Evolutionary conservation across 2,797 vertebrate genomes (phyloP).

Genomic region (Mormyrus hasselquistii): DNA sequence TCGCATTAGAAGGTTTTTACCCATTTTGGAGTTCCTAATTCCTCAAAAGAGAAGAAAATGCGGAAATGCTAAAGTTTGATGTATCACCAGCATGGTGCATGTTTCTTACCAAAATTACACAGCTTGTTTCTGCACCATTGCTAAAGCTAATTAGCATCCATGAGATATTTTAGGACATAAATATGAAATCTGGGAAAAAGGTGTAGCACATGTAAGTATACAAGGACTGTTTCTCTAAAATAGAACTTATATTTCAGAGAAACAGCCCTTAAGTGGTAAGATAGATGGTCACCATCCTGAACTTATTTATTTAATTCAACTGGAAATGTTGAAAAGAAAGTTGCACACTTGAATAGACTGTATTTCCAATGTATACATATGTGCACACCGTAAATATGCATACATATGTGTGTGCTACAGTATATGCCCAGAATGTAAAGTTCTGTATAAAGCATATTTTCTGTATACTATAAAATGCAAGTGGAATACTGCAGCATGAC

Average conservation of each 20-base stretch:
- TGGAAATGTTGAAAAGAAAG: not conserved
- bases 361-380: not conserved
- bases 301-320: not conserved
- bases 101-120: not conserved
- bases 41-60: not conserved
- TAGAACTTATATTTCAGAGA: not conserved
- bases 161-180: not conserved
- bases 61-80: not conserved
- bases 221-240: not conserved
- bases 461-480: not conserved
- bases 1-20: not conserved
- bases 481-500: not conserved
- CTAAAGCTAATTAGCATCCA: not conserved
- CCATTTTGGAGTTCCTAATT: not conserved
- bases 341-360: not conserved
- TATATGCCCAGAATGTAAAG: not conserved
- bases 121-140: not conserved
- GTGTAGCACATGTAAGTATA: not conserved
- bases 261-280: not conserved
- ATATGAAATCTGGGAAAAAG: not conserved
- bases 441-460: not conserved
- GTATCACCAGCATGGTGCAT: not conserved
- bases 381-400: not conserved
- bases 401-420: not conserved
- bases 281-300: not conserved